A percentile compares a stretch with the other conserved stretches of the same genome.
Conservation (phyloP, 1,140 invertebrate species). For the Neodiprion pinetum region DNA sequence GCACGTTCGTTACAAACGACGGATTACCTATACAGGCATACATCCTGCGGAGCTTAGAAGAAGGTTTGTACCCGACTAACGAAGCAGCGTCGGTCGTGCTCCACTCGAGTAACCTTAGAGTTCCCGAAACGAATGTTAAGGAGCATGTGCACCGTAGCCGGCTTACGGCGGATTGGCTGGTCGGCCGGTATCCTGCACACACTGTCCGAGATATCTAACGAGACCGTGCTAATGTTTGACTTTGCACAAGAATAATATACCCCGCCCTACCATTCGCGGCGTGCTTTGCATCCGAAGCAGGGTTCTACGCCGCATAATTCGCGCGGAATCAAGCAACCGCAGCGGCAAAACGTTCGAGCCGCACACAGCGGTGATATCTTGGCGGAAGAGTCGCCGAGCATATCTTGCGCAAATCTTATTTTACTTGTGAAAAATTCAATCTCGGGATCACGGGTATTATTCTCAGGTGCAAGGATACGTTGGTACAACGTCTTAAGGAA, state of each 20-base stretch:
- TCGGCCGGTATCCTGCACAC: background rate
- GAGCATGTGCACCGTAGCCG: background rate
- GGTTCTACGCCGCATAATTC: no score
- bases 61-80: background rate
- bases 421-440: no score
- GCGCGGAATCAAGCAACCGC: no score
- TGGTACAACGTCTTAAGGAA: no score
- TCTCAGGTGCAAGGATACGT: no score
- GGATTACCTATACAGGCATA: background rate
- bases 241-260: background rate
- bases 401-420: no score
- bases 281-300: no score
- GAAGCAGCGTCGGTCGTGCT: background rate
- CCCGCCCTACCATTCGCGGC: no score
- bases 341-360: no score
- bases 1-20: background rate
- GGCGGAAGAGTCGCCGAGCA: no score
- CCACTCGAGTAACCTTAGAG: background rate
- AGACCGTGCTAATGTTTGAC: slow-evolving; percentile 1
- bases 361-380: no score
- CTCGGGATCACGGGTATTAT: no score
- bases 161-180: background rate
- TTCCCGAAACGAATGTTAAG: background rate
- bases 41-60: background rate
- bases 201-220: background rate